These are phyloP conservation scores for Conus ventricosus DNA, from an alignment of 1,140 invertebrate genomes.

Conservation along the genomic window DNA sequence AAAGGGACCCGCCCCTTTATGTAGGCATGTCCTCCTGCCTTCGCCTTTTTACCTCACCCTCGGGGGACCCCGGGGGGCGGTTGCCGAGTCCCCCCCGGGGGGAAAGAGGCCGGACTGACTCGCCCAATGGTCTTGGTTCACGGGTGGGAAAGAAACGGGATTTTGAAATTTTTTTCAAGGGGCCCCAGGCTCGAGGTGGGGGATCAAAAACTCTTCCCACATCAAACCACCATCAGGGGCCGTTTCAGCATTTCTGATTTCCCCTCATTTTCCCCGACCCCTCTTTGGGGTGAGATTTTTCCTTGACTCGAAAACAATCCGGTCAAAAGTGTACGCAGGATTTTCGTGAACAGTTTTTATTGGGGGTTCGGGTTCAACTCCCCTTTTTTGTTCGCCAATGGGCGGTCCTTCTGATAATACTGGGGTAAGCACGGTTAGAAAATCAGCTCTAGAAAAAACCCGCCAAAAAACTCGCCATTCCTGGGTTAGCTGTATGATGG, in stretches of 20 bases:
- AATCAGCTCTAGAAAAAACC: neutral
- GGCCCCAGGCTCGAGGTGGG: no score
- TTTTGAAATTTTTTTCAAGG: no score
- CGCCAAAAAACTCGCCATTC: no score
- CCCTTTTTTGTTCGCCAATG: neutral
- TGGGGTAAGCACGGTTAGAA: neutral
- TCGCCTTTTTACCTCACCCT: neutral
- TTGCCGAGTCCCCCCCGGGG: neutral
- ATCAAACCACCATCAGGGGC: neutral
- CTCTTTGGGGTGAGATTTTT: no score
- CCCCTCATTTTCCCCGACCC: neutral
- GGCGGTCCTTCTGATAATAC: neutral
- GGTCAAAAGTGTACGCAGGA: neutral
- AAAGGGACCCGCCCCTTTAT: constrained; percentile 25
- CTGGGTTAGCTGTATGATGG: neutral
- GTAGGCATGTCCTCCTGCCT: constrained; percentile 22
- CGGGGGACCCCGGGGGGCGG: neutral
- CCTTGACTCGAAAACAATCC: no score
- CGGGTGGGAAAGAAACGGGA: neutral
- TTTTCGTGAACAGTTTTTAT: neutral
- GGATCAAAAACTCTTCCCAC: neutral
- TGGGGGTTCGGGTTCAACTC: neutral
- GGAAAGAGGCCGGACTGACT: neutral
- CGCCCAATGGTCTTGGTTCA: neutral
- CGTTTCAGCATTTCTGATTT: neutral